Conservation (phyloP, 2,113 vertebrate species). For the Petromus typicus region DNA sequence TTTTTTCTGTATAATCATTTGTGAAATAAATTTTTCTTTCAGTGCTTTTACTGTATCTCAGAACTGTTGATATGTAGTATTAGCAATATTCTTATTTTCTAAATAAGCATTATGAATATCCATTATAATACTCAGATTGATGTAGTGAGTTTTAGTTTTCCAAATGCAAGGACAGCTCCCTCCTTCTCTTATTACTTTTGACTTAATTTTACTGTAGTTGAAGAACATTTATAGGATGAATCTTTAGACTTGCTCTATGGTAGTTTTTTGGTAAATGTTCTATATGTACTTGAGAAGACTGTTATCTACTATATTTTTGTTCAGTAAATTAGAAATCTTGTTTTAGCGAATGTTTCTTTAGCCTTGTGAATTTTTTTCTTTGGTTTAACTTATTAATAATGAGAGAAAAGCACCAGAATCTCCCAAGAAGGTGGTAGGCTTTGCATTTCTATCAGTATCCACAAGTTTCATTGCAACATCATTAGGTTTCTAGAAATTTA, state of each 20-base stretch:
- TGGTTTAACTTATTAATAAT: background rate
- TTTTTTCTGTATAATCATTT: slow-evolving; percentile 18
- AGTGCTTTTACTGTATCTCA: background rate
- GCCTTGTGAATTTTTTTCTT: slow-evolving; percentile 25
- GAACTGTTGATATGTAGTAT: background rate
- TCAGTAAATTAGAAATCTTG: slow-evolving; percentile 5
- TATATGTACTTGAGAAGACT: slow-evolving; percentile 37
- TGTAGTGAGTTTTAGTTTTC: slow-evolving; percentile 55
- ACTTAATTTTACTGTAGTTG: slow-evolving; percentile 58
- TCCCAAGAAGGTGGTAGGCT: background rate
- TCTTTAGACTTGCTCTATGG: background rate
- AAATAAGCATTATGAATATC: background rate
- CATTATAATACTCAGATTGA: slow-evolving; percentile 49
- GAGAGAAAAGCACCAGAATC: background rate
- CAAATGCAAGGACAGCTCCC: slow-evolving; percentile 3
- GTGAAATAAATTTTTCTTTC: slow-evolving; percentile 34
- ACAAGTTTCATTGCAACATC: background rate
- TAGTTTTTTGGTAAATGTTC: slow-evolving; percentile 44
- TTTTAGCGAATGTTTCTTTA: background rate
- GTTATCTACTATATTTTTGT: background rate
- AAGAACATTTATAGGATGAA: slow-evolving; percentile 54
- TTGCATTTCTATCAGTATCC: background rate
- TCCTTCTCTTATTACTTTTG: slow-evolving; percentile 52
- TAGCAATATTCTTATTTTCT: slow-evolving; percentile 41
- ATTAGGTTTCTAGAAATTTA: background rate